Conservation (phyloP, 1,140 invertebrate genomes). For the Mycetomoellerius zeteki region DNA sequence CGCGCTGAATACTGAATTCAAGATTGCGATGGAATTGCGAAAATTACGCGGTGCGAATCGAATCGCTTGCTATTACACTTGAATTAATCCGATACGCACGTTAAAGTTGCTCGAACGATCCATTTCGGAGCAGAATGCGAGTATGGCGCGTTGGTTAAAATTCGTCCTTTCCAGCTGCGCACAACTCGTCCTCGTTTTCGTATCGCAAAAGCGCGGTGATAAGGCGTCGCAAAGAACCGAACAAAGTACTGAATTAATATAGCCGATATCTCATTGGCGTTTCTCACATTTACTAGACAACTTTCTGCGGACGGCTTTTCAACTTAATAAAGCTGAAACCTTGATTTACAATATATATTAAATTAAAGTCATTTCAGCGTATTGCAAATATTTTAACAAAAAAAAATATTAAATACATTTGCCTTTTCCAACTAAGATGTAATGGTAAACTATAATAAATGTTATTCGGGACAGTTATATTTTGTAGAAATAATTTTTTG, state of each 20-base stretch:
- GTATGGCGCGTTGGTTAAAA: slow-evolving; percentile 27
- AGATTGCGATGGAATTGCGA: slow-evolving; percentile 21
- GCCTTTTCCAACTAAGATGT: not conserved
- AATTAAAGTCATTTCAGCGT: not conserved
- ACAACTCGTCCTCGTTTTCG: slow-evolving; percentile 26
- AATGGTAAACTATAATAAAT: not conserved
- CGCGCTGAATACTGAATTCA: not conserved
- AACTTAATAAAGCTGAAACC: not conserved
- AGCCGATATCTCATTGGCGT: slow-evolving; percentile 29
- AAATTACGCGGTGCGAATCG: slow-evolving; percentile 28
- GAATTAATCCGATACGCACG: slow-evolving; percentile 47
- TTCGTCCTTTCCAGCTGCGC: slow-evolving; percentile 38
- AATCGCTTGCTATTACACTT: slow-evolving; percentile 37
- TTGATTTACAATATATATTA: not conserved
- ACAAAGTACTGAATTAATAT: slow-evolving; percentile 49
- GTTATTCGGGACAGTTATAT: not conserved
- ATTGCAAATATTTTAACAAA: not conserved
- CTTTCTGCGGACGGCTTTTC: not conserved
- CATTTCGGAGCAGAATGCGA: not conserved
- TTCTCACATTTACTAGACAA: slow-evolving; percentile 15
- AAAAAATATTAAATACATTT: not conserved
- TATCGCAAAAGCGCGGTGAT: slow-evolving; percentile 34
- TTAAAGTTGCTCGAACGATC: slow-evolving; percentile 45
- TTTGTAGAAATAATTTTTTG: slow-evolving; percentile 18
- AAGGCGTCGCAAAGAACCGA: slow-evolving; percentile 29